A percentile compares a stretch with the other conserved stretches of the same genome.
Evolutionary conservation across 2,888 invertebrate genomes (phyloP).

Genomic region (Ormyrus rosae): DNA sequence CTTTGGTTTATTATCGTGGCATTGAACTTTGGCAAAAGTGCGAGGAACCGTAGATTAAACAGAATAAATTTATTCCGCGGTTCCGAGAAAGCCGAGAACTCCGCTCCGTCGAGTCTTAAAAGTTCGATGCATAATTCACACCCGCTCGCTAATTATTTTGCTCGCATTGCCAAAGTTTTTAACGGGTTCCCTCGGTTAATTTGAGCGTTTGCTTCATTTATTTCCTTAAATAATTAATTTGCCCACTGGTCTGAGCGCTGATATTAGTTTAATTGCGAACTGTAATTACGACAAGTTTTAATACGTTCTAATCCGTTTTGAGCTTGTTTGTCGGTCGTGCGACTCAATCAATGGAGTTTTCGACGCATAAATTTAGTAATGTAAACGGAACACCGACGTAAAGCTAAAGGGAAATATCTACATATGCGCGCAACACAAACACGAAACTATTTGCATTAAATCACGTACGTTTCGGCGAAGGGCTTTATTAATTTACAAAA

Average conservation of each 20-base stretch:
- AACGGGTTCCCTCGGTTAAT: not conserved
- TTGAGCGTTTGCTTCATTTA: too few relatives aligned
- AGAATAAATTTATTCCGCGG: not conserved
- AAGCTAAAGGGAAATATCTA: not conserved
- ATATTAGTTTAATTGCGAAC: too few relatives aligned
- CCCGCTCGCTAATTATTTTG: constrained; percentile 1
- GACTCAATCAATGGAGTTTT: too few relatives aligned
- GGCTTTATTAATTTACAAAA: constrained; percentile 14
- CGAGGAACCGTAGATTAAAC: not conserved
- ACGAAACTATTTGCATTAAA: not conserved
- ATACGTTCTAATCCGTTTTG: too few relatives aligned
- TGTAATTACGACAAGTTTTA: too few relatives aligned
- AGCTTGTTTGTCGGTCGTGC: too few relatives aligned
- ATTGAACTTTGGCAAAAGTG: constrained; percentile 16
- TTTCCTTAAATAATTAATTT: too few relatives aligned
- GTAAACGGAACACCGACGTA: not conserved
- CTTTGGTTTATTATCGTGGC: not conserved
- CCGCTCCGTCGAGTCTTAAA: not conserved
- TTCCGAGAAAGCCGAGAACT: not conserved
- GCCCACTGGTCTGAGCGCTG: too few relatives aligned
- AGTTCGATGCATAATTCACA: constrained; percentile 12
- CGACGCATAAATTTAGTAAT: not conserved
- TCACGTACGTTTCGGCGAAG: not conserved
- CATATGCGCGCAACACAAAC: not conserved
- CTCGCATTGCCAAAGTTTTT: not conserved